Percentiles rank a stretch among this genome's conserved stretches.
phyloP scores from a whole-genome alignment of 2,113 vertebrate genomes.

The Gadus chalcogrammus region DNA sequence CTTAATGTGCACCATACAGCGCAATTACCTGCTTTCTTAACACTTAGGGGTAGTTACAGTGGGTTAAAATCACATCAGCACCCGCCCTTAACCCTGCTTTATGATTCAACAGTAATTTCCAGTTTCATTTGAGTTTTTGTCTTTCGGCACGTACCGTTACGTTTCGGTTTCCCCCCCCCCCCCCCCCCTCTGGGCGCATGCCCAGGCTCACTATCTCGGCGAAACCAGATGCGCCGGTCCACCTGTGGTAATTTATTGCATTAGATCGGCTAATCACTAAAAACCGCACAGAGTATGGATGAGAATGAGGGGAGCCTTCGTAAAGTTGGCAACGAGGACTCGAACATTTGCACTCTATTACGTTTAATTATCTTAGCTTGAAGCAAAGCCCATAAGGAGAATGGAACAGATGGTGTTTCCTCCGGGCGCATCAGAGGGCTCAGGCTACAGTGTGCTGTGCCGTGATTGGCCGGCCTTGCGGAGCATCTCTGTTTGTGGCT shows the following conservation, averaged over 20 bases:
- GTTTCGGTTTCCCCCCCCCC: slow-evolving; percentile 25
- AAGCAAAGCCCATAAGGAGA: slow-evolving; percentile 61
- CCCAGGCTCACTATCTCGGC: slow-evolving; percentile 26
- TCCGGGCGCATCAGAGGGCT: slow-evolving; percentile 34
- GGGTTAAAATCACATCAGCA: slow-evolving; percentile 50
- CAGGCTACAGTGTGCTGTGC: slow-evolving; percentile 30
- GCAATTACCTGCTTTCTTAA: slow-evolving; percentile 48
- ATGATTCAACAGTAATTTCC: slow-evolving; percentile 15
- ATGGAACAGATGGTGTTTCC: slow-evolving; percentile 62
- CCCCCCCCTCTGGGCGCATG: not conserved
- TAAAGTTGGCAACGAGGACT: slow-evolving; percentile 51
- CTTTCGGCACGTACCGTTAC: slow-evolving; percentile 43
- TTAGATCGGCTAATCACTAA: slow-evolving; percentile 47
- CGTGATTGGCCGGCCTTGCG: slow-evolving; percentile 32
- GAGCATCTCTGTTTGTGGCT: slow-evolving; percentile 26
- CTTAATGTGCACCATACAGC: slow-evolving; percentile 35
- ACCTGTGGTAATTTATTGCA: slow-evolving; percentile 35
- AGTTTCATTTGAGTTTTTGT: slow-evolving; percentile 14
- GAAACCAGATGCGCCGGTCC: slow-evolving; percentile 50
- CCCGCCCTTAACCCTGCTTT: slow-evolving; percentile 26
- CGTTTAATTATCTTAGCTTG: slow-evolving; percentile 64
- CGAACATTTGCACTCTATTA: slow-evolving; percentile 67
- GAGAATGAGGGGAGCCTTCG: slow-evolving; percentile 40
- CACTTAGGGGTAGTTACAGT: slow-evolving; percentile 38
- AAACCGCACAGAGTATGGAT: slow-evolving; percentile 39